Conservation (phyloP, 2,888 invertebrate genomes). For the Hydrotaea cyrtoneurina region DNA sequence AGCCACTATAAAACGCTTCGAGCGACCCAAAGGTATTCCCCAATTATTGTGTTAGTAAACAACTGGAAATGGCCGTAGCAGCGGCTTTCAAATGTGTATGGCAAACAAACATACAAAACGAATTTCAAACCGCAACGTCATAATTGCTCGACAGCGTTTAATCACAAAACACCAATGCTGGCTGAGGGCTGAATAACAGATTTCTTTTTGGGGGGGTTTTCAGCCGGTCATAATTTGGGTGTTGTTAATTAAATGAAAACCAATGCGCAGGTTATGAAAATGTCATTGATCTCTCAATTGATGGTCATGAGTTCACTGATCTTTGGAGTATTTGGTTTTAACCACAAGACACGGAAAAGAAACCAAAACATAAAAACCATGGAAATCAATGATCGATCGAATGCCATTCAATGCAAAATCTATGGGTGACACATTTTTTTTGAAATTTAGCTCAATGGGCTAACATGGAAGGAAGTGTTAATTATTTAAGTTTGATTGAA, state of each 20-base stretch:
- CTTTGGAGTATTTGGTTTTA: background rate
- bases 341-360: constrained; percentile 15
- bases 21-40: constrained; percentile 60
- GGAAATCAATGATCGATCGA: constrained; percentile 8
- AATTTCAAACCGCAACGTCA: constrained; percentile 13
- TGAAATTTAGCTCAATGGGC: background rate
- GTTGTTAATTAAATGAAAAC: background rate
- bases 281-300: background rate
- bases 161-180: background rate
- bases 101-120: background rate
- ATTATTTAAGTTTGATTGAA: background rate
- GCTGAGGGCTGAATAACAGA: background rate
- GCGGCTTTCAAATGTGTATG: background rate
- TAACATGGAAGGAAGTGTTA: constrained; percentile 25
- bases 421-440: constrained; percentile 16
- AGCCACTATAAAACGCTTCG: constrained; percentile 16
- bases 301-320: background rate
- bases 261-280: background rate
- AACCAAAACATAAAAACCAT: background rate
- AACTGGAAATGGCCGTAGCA: background rate
- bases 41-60: constrained; percentile 17
- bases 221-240: background rate
- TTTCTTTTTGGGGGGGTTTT: background rate
- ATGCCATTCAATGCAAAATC: background rate
- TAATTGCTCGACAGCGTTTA: background rate